These are phyloP conservation scores for Rhingia rostrata DNA, from an alignment of 2,888 invertebrate species.

Conservation along the genomic window DNA sequence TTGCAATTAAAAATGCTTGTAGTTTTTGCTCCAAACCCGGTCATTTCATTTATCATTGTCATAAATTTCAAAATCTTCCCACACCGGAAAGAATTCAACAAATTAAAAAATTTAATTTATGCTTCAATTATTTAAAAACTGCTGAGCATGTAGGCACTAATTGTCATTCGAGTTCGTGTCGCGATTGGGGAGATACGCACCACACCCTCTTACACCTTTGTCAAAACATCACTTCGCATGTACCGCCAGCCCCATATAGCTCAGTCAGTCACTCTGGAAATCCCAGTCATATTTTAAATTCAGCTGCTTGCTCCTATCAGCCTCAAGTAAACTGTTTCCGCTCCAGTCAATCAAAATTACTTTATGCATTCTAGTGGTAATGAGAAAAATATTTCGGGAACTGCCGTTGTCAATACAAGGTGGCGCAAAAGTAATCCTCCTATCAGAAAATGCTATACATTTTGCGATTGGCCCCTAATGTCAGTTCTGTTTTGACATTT, in stretches of 20 bases:
- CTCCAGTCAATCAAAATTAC: too few relatives aligned
- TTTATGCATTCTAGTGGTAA: not conserved
- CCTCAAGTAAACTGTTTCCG: too few relatives aligned
- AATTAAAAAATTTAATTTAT: not conserved
- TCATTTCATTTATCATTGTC: not conserved
- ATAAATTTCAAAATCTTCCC: not conserved
- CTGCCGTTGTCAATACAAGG: slow-evolving; percentile 14
- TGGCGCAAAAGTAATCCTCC: too few relatives aligned
- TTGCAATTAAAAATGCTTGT: not conserved
- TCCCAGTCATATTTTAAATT: too few relatives aligned
- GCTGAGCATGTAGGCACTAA: too few relatives aligned
- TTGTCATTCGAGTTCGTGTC: not conserved
- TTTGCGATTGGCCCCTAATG: too few relatives aligned
- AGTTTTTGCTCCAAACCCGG: not conserved
- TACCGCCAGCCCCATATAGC: too few relatives aligned
- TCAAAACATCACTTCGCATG: too few relatives aligned
- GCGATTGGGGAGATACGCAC: not conserved
- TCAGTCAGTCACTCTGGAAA: too few relatives aligned
- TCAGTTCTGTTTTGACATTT: too few relatives aligned
- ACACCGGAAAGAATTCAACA: not conserved
- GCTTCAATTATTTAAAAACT: not conserved
- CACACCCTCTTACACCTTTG: not conserved
- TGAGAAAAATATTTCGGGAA: slow-evolving; percentile 11
- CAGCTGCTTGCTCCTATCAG: too few relatives aligned
- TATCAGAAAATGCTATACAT: too few relatives aligned